Base-by-base conservation (phyloP, 2,888 invertebrate genomes). In the Dorcus parallelipipedus region DNA sequence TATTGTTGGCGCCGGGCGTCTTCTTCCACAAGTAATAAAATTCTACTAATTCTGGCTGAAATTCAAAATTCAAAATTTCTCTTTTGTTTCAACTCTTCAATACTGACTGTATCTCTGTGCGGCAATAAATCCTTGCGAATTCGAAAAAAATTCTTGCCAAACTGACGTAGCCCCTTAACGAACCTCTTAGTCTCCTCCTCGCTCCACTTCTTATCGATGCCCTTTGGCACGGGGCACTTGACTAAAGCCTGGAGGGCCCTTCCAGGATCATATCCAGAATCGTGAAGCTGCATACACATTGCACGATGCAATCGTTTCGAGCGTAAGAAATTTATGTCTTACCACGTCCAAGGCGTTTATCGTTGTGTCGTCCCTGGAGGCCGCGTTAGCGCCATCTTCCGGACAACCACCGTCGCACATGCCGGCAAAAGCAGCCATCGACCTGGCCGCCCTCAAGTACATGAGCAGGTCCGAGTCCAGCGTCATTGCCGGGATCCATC, bases 21-120 rank as follows among this genome's bases (percentile, higher is more conserved):
- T 98, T 99, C 83, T 99, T 99, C 99, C 99, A 99, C 75, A 97
- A 84, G 81, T 99, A 99, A 81, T 99, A 99, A 82, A 95, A 99
- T 79, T 97, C 97, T 54, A 99, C 97, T 73, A 99, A 81, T 78
- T 99, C 97, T 56, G 95, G 90, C 89, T 90, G 65, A 14, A 72
- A 73, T 67, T 49, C 54, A 56, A 14, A 56, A 55, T 20, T 3
- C 23, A 45, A 45, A 45, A 20, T 41, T 26, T 39, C 49, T 23
- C 33, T 17, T 14, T n/a, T 49, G 40, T 9, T 45, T n/a, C 20
- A 3, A 10, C 17, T 4, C 10, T 41, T 20, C n/a, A 17, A 23
- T 57, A 77, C 82, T 83, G 79, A 89, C 90, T 72, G 97, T 97
- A 76, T 97, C 96, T 83, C 97, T 95, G 78, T 97, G 95, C 56